These are phyloP conservation scores for Columba janthina DNA, from an alignment of 2,113 vertebrate species.

Conservation along the genomic window DNA sequence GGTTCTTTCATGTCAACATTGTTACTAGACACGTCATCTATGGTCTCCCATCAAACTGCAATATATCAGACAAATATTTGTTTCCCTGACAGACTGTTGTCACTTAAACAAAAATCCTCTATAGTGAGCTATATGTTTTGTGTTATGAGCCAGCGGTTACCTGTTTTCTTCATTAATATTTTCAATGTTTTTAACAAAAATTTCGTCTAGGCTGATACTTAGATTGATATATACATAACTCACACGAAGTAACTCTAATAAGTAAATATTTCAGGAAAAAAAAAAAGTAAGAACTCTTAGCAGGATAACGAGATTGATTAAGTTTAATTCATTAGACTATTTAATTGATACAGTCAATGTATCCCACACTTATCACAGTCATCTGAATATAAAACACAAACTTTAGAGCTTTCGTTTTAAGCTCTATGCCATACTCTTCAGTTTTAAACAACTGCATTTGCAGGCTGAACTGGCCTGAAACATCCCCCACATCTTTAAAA, in stretches of 20 bases:
- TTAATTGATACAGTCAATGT: neutral
- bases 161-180: neutral
- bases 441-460: neutral
- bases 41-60: neutral
- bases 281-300: neutral
- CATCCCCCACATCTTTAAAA: neutral
- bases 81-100: neutral
- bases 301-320: neutral
- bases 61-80: neutral
- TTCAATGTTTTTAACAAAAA: neutral
- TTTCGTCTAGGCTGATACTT: conserved; percentile 6
- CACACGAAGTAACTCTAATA: neutral
- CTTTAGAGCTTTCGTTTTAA: neutral
- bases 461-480: neutral
- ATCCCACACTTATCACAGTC: neutral
- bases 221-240: neutral
- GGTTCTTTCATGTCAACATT: neutral
- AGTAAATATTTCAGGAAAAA: neutral
- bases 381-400: neutral
- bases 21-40: neutral
- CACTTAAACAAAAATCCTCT: neutral
- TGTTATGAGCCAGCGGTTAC: neutral
- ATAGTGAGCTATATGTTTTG: neutral
- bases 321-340: neutral
- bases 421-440: neutral